phyloP scores from a whole-genome alignment of 2,888 invertebrate species.

The Ceramica pisi region DNA sequence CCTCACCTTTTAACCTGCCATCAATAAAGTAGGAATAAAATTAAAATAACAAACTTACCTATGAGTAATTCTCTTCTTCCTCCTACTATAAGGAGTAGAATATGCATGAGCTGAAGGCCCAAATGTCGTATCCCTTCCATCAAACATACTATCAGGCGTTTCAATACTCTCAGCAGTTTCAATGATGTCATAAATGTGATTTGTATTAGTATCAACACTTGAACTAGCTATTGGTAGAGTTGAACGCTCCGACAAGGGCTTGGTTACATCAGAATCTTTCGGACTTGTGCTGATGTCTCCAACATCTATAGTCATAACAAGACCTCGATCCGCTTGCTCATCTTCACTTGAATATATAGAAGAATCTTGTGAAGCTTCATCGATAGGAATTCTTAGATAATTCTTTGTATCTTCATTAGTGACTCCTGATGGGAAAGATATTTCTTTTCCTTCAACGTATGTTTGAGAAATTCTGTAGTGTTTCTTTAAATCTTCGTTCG shows the following conservation, averaged over 20 bases:
- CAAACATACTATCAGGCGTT: slow-evolving; percentile 53
- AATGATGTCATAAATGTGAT: slow-evolving; percentile 76
- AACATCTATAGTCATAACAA: slow-evolving; percentile 85
- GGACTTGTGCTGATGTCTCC: slow-evolving; percentile 72
- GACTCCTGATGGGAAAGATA: slow-evolving; percentile 75
- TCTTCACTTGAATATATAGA: slow-evolving; percentile 85
- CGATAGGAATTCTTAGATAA: slow-evolving; percentile 57
- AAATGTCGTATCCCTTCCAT: slow-evolving; percentile 76
- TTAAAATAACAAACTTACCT: slow-evolving; percentile 71
- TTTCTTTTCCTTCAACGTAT: slow-evolving; percentile 87
- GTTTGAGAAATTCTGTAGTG: slow-evolving; percentile 86
- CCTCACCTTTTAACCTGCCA: too few relatives aligned
- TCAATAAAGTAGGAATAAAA: too few relatives aligned
- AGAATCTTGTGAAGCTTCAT: slow-evolving; percentile 71
- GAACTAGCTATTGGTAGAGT: slow-evolving; percentile 77
- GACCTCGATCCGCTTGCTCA: slow-evolving; percentile 76
- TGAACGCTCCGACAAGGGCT: slow-evolving; percentile 77
- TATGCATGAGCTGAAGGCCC: slow-evolving; percentile 73
- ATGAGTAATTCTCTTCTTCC: slow-evolving; percentile 77
- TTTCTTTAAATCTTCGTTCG: slow-evolving; percentile 85
- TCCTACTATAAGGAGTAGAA: slow-evolving; percentile 80
- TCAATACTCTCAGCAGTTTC: slow-evolving; percentile 48
- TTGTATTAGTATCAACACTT: slow-evolving; percentile 61
- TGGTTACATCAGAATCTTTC: slow-evolving; percentile 74
- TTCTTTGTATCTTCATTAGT: slow-evolving; percentile 73